Percentiles rank a stretch among this genome's conserved stretches.
phyloP scores from a whole-genome alignment of 1,140 invertebrate genomes.

The Cyphomyrmex costatus region DNA sequence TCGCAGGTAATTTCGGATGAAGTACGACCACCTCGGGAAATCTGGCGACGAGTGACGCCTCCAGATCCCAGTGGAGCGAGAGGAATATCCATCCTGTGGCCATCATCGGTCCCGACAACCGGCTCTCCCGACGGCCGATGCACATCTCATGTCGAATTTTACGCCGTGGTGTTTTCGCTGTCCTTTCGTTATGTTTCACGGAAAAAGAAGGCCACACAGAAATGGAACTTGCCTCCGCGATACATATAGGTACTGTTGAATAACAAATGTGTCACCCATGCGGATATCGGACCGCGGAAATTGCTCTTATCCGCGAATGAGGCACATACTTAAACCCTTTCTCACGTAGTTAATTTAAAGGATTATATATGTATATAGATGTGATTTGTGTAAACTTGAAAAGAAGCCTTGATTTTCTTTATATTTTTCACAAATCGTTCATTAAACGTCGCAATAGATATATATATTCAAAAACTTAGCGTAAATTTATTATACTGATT shows the following conservation, averaged over 20 bases:
- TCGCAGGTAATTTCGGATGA: constrained; percentile 77
- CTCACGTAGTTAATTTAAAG: constrained; percentile 9
- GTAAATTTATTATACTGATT: not conserved
- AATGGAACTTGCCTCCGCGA: constrained; percentile 46
- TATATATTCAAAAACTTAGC: not conserved
- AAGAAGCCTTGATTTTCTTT: not conserved
- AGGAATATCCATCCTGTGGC: constrained; percentile 69
- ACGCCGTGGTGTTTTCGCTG: constrained; percentile 25
- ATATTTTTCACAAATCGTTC: not conserved
- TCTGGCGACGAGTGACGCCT: constrained; percentile 76
- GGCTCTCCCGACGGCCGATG: constrained; percentile 20
- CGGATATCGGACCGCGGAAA: not conserved
- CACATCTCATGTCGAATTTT: constrained; percentile 56
- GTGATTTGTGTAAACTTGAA: not conserved
- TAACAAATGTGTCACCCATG: constrained; percentile 39
- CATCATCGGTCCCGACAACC: constrained; percentile 62
- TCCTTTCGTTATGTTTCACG: constrained; percentile 32
- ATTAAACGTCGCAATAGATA: not conserved
- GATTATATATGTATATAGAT: too few relatives aligned
- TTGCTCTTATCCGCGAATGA: constrained; percentile 12
- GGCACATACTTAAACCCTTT: not conserved
- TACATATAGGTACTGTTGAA: constrained; percentile 25
- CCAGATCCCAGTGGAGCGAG: constrained; percentile 66
- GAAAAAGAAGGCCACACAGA: constrained; percentile 29
- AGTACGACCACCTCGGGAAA: constrained; percentile 78